Evolutionary conservation across 1,140 invertebrate genomes (phyloP).

Genomic region (Venturia canescens): DNA sequence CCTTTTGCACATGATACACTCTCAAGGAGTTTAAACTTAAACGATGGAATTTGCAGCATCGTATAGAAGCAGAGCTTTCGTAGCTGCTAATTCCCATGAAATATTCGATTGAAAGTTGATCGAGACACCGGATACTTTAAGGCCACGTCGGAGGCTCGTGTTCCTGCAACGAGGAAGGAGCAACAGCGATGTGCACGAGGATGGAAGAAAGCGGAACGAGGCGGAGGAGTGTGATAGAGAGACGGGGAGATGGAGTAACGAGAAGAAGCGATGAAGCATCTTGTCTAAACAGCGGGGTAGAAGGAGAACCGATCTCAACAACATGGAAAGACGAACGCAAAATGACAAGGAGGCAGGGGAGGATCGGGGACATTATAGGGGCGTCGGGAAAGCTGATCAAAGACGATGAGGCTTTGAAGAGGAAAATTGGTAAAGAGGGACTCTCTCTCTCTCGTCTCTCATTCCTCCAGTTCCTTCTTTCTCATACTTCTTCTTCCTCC

Average conservation of each 20-base stretch:
- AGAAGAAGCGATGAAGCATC: conserved; percentile 43
- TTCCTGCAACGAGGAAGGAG: neutral
- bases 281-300: conserved; percentile 47
- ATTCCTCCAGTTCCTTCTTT: conserved; percentile 42
- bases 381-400: conserved; percentile 74
- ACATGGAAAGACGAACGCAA: conserved; percentile 44
- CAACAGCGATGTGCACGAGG: neutral
- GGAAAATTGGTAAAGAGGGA: conserved; percentile 76
- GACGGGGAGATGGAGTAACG: conserved; percentile 19
- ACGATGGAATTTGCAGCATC: neutral
- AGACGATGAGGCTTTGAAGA: conserved; percentile 75
- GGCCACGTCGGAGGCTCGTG: neutral
- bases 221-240: neutral
- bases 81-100: conserved; percentile 37
- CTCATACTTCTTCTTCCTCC: conserved; percentile 16
- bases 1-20: neutral
- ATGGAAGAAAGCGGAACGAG: conserved; percentile 23
- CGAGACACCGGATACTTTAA: conserved; percentile 25
- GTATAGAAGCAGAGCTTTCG: neutral
- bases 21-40: neutral
- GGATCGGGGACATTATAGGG: conserved; percentile 67
- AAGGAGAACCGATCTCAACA: conserved; percentile 33
- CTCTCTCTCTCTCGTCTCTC: conserved; percentile 48
- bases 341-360: conserved; percentile 36
- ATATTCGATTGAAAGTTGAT: conserved; percentile 45